Evolutionary conservation across 37 sponge, comb jelly and placozoan genomes (phyloP).

Genomic region (Bolinopsis microptera): DNA sequence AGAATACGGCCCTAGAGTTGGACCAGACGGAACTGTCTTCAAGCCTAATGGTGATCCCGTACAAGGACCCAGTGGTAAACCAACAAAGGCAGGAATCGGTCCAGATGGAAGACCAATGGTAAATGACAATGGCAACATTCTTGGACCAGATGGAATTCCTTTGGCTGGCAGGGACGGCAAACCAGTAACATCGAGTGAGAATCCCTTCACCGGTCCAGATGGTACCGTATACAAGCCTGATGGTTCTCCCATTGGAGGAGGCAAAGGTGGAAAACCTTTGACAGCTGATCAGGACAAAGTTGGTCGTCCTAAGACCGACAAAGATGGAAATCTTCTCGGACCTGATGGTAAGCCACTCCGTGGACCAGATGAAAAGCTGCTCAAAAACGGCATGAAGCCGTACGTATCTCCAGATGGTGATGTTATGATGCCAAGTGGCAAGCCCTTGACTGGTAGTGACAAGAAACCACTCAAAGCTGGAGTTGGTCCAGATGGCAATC

Average conservation of each 20-base stretch:
- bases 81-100: conserved; percentile 32
- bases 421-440: conserved; percentile 65
- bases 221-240: conserved; percentile 66
- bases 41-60: conserved; percentile 52
- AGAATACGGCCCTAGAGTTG: conserved; percentile 61
- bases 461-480: conserved; percentile 62
- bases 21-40: conserved; percentile 54
- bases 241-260: conserved; percentile 60
- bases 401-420: conserved; percentile 62
- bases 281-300: conserved; percentile 48
- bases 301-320: conserved; percentile 57
- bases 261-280: conserved; percentile 55
- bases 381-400: conserved; percentile 55
- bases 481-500: conserved; percentile 32
- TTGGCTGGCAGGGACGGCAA: conserved; percentile 25
- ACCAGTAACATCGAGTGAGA: conserved; percentile 38
- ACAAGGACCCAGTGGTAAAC: conserved; percentile 29
- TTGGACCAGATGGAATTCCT: conserved; percentile 59
- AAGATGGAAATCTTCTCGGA: conserved; percentile 59
- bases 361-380: conserved; percentile 54
- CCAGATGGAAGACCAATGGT: conserved; percentile 48
- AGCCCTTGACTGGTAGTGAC: conserved; percentile 43
- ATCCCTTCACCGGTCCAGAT: conserved; percentile 47
- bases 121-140: conserved; percentile 48
- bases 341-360: conserved; percentile 59